These are phyloP conservation scores for Notothenia rossii DNA, from an alignment of 2,113 vertebrate genomes.

Conservation along the genomic window DNA sequence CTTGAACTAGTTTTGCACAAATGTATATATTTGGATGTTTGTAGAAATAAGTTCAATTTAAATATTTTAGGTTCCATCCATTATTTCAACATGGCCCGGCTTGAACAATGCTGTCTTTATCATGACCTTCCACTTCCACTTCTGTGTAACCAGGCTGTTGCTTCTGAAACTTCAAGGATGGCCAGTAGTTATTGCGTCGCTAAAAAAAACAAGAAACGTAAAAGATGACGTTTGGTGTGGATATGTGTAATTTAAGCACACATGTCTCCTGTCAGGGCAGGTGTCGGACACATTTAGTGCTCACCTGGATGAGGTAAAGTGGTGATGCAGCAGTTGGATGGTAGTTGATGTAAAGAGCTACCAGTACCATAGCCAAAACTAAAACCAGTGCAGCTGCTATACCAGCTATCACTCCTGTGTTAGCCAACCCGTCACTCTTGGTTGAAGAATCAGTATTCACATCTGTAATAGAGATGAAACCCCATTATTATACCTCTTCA, in stretches of 20 bases:
- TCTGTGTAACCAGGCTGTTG: slow-evolving; percentile 85
- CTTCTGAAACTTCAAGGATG: slow-evolving; percentile 89
- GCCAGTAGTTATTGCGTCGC: slow-evolving; percentile 88
- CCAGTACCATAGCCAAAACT: slow-evolving; percentile 82
- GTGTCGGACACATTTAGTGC: slow-evolving; percentile 2
- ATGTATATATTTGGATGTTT: slow-evolving; percentile 2
- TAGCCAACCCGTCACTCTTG: slow-evolving; percentile 48
- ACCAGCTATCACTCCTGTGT: slow-evolving; percentile 85
- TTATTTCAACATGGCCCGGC: slow-evolving; percentile 85
- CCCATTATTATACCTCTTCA: not conserved
- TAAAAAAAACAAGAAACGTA: slow-evolving; percentile 52
- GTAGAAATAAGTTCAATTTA: slow-evolving; percentile 10
- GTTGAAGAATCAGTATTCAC: slow-evolving; percentile 68
- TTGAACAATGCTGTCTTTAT: slow-evolving; percentile 89
- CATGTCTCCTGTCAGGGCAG: not conserved
- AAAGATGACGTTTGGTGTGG: not conserved
- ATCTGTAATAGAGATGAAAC: slow-evolving; percentile 48
- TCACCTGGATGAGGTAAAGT: slow-evolving; percentile 88
- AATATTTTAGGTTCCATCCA: not conserved
- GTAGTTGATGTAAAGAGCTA: slow-evolving; percentile 87
- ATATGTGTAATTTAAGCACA: not conserved
- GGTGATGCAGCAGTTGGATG: slow-evolving; percentile 83
- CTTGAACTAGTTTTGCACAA: slow-evolving; percentile 2
- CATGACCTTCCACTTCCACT: slow-evolving; percentile 86
- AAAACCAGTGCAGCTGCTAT: slow-evolving; percentile 85